Conservation (phyloP, 2,113 vertebrate species). For the Podarcis muralis region DNA sequence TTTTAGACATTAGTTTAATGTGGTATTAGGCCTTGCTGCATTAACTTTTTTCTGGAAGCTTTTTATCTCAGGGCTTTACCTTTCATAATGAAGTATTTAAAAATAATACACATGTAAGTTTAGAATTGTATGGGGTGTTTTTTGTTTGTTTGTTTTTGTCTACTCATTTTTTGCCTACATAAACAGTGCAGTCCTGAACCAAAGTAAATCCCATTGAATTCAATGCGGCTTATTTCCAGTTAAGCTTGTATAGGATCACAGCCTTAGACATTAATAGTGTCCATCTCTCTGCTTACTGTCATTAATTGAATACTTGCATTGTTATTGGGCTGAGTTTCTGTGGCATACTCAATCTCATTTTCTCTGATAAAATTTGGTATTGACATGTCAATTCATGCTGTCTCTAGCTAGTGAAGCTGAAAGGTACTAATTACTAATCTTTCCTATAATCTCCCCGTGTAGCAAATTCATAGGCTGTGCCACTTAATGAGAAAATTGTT, state of each 20-base stretch:
- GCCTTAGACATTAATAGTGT: background rate
- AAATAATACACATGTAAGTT: slow-evolving; percentile 7
- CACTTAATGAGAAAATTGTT: slow-evolving; percentile 60
- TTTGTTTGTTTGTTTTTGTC: background rate
- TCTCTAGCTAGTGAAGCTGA: slow-evolving; percentile 68
- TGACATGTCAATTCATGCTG: slow-evolving; percentile 64
- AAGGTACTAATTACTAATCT: slow-evolving; percentile 59
- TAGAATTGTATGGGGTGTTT: background rate
- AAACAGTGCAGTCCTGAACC: background rate
- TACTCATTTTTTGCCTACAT: background rate
- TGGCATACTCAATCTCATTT: slow-evolving; percentile 39
- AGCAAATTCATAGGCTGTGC: slow-evolving; percentile 70
- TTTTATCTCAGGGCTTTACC: background rate
- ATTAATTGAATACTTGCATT: slow-evolving; percentile 57
- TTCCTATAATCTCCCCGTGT: slow-evolving; percentile 72
- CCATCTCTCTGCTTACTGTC: background rate
- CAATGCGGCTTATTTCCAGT: background rate
- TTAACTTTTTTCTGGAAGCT: slow-evolving; percentile 3
- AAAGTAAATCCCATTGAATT: background rate
- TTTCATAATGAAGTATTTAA: fast-evolving
- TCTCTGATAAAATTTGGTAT: slow-evolving; percentile 48
- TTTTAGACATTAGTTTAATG: background rate
- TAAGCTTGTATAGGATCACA: background rate
- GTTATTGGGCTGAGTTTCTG: slow-evolving; percentile 58
- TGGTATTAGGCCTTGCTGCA: background rate